These are phyloP conservation scores for Plebejus anna DNA, from an alignment of 2,888 invertebrate species.

Conservation along the genomic window DNA sequence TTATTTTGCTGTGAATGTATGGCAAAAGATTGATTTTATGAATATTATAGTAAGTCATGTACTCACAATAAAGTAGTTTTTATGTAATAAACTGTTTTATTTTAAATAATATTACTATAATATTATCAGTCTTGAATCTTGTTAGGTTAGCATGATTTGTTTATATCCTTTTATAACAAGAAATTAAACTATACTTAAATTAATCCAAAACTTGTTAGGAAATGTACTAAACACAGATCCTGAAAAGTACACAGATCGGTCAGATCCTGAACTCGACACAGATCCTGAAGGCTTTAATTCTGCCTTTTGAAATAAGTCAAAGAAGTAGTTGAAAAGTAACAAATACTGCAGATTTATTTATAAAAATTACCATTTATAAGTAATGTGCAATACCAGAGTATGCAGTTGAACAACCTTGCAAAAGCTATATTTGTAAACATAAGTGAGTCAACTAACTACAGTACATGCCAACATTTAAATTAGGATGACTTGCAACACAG, in stretches of 20 bases:
- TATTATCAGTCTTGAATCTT: too few relatives aligned
- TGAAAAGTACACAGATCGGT: too few relatives aligned
- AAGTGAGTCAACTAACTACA: conserved; percentile 20
- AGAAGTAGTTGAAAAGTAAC: neutral
- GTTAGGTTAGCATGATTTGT: too few relatives aligned
- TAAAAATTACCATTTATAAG: neutral
- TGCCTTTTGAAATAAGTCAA: neutral
- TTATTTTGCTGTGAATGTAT: neutral
- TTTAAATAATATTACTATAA: neutral
- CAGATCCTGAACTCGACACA: too few relatives aligned
- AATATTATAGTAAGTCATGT: neutral
- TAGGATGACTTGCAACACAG: conserved; percentile 62
- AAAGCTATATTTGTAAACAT: conserved; percentile 24
- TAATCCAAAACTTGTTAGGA: too few relatives aligned
- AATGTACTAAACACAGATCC: too few relatives aligned
- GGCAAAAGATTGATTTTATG: neutral
- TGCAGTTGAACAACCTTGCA: conserved; percentile 1
- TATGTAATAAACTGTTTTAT: neutral
- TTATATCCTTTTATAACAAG: too few relatives aligned
- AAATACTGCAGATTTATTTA: neutral
- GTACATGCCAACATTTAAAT: conserved; percentile 58
- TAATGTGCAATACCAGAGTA: neutral
- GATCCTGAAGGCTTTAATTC: too few relatives aligned
- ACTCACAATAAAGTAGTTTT: neutral
- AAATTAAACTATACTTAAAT: too few relatives aligned